Conservation (phyloP, 1,140 invertebrate species). For the Colletes latitarsis region DNA sequence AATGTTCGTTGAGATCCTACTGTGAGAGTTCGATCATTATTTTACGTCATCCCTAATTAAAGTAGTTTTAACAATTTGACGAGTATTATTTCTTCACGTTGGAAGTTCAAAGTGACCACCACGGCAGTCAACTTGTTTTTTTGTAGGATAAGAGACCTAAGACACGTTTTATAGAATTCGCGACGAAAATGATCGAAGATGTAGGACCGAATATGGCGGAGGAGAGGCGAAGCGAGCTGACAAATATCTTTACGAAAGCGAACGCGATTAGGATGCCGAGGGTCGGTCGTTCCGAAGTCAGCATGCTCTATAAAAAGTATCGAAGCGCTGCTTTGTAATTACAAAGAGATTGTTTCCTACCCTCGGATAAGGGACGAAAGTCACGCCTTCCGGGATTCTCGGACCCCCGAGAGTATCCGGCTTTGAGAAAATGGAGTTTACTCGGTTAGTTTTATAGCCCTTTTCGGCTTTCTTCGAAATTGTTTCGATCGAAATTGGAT, state of each 20-base stretch:
- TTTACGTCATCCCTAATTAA: too few species aligned
- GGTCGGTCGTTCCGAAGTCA: background rate
- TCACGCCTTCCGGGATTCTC: background rate
- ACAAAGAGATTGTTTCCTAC: slow-evolving; percentile 34
- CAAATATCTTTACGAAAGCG: background rate
- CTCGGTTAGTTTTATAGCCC: background rate
- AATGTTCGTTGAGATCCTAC: background rate
- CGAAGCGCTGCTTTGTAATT: slow-evolving; percentile 39
- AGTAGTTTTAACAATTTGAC: too few species aligned
- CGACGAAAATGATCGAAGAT: too few species aligned
- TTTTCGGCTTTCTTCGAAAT: slow-evolving; percentile 9
- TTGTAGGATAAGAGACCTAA: too few species aligned
- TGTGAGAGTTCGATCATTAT: background rate
- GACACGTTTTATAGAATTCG: too few species aligned
- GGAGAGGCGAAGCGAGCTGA: background rate
- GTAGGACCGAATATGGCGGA: background rate
- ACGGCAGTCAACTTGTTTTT: too few species aligned
- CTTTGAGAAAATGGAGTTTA: slow-evolving; percentile 4
- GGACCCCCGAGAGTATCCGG: background rate
- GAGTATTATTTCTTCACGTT: too few species aligned
- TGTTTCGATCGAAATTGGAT: slow-evolving; percentile 14
- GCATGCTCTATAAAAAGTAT: background rate
- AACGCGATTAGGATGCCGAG: background rate
- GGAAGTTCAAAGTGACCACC: too few species aligned
- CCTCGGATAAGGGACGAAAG: background rate